These are phyloP conservation scores for Tiaroga cobitis DNA, from an alignment of 2,797 vertebrate species.

Conservation along the genomic window DNA sequence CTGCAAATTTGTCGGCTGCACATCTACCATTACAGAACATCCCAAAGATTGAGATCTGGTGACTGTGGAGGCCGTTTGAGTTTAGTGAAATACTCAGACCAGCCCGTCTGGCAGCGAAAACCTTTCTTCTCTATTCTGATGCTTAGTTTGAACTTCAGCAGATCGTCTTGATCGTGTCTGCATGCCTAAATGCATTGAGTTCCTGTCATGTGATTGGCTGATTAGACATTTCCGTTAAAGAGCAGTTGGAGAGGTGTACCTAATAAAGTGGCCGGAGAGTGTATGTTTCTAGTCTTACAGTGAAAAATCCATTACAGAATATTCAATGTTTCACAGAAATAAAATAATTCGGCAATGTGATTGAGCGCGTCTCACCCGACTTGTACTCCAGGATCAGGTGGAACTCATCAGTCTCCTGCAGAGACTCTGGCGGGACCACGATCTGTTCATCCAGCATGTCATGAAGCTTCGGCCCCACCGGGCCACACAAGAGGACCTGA, in stretches of 20 bases:
- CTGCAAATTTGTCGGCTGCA: constrained; percentile 69
- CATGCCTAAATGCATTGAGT: no score
- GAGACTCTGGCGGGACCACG: constrained; percentile 90
- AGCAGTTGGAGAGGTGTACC: no score
- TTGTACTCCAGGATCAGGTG: constrained; percentile 98
- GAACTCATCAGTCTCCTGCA: constrained; percentile 92
- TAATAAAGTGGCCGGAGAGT: neutral
- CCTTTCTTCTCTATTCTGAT: no score
- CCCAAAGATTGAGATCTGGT: no score
- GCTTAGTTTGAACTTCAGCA: no score
- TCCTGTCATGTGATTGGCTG: neutral
- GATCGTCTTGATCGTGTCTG: no score
- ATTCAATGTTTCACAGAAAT: neutral
- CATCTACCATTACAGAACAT: constrained; percentile 42
- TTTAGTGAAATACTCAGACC: no score
- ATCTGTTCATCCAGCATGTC: constrained; percentile 93
- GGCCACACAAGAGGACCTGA: constrained; percentile 94
- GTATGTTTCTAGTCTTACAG: neutral
- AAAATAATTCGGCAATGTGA: no score
- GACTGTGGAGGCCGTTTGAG: no score
- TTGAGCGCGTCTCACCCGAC: constrained; percentile 78
- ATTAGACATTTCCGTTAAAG: no score
- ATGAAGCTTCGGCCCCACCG: constrained; percentile 94
- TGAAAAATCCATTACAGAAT: neutral
- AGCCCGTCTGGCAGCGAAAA: no score